A percentile compares a stretch with the other conserved stretches of the same genome.
These are phyloP conservation scores for Calyptommatus sinebrachiatus DNA, from an alignment of 2,113 vertebrate species.

Conservation along the genomic window DNA sequence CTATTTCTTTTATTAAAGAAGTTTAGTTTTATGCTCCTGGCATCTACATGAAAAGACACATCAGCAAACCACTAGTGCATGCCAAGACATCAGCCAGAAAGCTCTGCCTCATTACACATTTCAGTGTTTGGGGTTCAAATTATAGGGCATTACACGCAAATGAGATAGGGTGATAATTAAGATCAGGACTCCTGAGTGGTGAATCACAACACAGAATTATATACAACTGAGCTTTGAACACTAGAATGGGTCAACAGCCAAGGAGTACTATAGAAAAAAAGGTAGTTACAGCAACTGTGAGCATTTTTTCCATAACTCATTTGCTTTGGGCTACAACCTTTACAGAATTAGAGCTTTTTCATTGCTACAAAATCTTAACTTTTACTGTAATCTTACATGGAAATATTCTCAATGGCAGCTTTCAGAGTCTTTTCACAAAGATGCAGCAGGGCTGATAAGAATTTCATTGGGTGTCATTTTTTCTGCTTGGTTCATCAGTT, in stretches of 20 bases:
- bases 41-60: constrained; percentile 12
- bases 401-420: neutral
- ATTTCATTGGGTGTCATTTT: too few relatives aligned
- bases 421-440: neutral
- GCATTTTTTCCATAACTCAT: neutral
- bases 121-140: constrained; percentile 62
- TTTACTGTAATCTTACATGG: neutral
- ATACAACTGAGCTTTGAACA: neutral
- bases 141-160: constrained; percentile 33
- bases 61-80: constrained; percentile 43
- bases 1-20: constrained; percentile 23
- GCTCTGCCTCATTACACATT: constrained; percentile 46
- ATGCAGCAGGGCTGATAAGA: too few relatives aligned
- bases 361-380: neutral
- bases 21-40: constrained; percentile 34
- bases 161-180: constrained; percentile 48
- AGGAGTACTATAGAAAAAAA: neutral
- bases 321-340: neutral
- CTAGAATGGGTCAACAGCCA: constrained; percentile 14
- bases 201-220: constrained; percentile 32
- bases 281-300: neutral
- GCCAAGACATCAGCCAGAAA: constrained; percentile 36
- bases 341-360: neutral
- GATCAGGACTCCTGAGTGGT: constrained; percentile 20
- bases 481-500: too few relatives aligned